Base-by-base conservation (phyloP, 2,888 invertebrate species). In the Macrophya annulata region DNA sequence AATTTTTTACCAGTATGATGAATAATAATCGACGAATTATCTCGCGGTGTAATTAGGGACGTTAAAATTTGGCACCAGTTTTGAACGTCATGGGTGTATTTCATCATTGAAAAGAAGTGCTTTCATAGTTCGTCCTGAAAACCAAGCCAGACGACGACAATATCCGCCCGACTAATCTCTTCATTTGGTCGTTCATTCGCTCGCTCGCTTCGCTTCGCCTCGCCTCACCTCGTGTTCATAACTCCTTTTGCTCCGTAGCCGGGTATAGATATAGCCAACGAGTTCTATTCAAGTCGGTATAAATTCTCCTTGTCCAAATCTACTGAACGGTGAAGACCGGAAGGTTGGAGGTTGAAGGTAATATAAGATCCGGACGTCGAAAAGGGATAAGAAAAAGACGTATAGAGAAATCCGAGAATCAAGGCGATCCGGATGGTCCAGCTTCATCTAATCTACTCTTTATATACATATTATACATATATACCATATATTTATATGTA, bases 261-360 rank as follows among this genome's bases (percentile, higher is more conserved):
- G 31, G 45, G 43, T 43, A 37, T 25, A 74, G 45, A 21, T 74
- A 74, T 51, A 48, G 45, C 31, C 17, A 21, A 12, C 6, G 17
- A 51, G 25, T 77, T 77, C 77, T 31, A 55, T 77, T 81, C 59
- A 59, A 81, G 15, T 62, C 79, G 40, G 79, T 31, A 81, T 81
- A 40, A 81, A 81, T 81, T 81, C 79, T 43, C 79, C 79, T 59
- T 81, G 79, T 81, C 62, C 79, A 81, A 62, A 81, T 81, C 79
- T 62, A 62, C 59, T 81, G 59, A 81, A 81, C 51, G 79, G 79
- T 59, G 79, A 81, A 81, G 59, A 62, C 62, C 51, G 79, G 40
- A 62, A 81, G 79, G 59, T 62, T 62, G 62, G 79, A 81, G 59
- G 79, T 81, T 31, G 79, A 81, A 81, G 62, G 79, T 59, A 62